phyloP scores from a whole-genome alignment of 2,888 invertebrate genomes.

The Drosophila vallismaia region DNA sequence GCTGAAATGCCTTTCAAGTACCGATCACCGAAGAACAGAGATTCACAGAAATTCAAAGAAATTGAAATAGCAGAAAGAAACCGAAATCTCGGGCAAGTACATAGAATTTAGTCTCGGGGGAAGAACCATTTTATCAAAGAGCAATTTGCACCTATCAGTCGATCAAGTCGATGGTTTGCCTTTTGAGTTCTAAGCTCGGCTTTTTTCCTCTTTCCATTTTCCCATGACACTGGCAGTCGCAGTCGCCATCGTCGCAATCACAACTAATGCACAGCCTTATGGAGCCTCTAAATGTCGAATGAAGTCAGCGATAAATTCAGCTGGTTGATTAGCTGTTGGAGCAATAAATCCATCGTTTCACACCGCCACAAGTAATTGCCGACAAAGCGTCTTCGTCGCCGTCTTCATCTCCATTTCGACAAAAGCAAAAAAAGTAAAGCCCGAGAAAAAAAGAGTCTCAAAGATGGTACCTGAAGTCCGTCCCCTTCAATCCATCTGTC shows the following conservation, averaged over 20 bases:
- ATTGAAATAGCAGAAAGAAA: conserved; percentile 4
- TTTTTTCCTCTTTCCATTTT: conserved; percentile 36
- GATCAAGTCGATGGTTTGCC: conserved; percentile 24
- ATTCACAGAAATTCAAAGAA: conserved; percentile 20
- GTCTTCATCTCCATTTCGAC: conserved; percentile 33
- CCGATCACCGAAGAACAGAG: conserved; percentile 5
- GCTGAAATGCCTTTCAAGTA: conserved; percentile 46
- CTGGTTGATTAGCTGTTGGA: conserved; percentile 65
- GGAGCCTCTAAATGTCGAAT: conserved; percentile 60
- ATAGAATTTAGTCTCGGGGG: conserved; percentile 15
- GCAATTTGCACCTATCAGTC: conserved; percentile 41
- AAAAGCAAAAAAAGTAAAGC: conserved; percentile 14
- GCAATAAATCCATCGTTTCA: conserved; percentile 67
- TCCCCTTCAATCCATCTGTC: conserved; percentile 24
- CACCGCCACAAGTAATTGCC: conserved; percentile 61
- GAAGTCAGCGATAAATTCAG: conserved; percentile 66
- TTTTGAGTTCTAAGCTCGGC: conserved; percentile 15
- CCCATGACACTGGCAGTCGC: conserved; percentile 54
- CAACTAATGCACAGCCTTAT: conserved; percentile 42
- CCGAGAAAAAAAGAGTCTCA: conserved; percentile 24
- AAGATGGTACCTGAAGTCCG: conserved; percentile 18
- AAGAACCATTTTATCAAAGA: conserved; percentile 32
- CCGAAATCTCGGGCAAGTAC: conserved; percentile 3
- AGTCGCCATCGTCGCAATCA: conserved; percentile 35
- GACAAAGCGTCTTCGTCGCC: conserved; percentile 56